Evolutionary conservation across 2,888 invertebrate species (phyloP).

Genomic region (Meiosimyza platycephala): DNA sequence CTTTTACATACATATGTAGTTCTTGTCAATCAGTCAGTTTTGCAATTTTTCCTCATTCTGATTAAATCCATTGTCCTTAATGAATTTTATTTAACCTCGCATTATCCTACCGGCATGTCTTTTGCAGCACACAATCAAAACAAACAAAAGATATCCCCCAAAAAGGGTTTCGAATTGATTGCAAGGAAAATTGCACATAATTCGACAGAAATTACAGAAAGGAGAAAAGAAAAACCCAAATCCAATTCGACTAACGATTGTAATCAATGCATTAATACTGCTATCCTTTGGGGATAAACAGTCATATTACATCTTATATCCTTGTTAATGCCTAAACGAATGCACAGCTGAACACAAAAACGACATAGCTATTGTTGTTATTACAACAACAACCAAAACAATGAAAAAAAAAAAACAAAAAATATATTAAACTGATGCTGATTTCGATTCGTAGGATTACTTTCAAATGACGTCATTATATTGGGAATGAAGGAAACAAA

Average conservation of each 20-base stretch:
- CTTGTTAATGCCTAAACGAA: neutral
- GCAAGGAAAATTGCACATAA: slow-evolving; percentile 1
- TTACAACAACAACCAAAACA: neutral
- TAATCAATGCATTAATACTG: slow-evolving; percentile 20
- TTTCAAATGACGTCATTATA: too few species aligned
- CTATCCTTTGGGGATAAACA: slow-evolving; percentile 8
- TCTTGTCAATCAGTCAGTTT: neutral
- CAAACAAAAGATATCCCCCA: neutral
- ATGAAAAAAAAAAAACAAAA: neutral
- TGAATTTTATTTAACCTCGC: slow-evolving; percentile 1
- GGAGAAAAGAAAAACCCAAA: too few species aligned
- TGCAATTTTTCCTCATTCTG: too few species aligned
- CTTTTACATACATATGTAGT: too few species aligned
- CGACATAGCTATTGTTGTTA: neutral
- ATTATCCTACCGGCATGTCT: neutral
- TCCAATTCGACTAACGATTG: slow-evolving; percentile 16
- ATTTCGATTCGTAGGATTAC: neutral
- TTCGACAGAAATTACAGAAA: slow-evolving; percentile 1
- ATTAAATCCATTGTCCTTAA: neutral
- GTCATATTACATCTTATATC: slow-evolving; percentile 5
- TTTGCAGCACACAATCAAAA: slow-evolving; percentile 3
- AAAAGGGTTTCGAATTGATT: slow-evolving; percentile 16
- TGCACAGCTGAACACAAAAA: neutral
- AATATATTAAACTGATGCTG: neutral
- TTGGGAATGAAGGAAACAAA: too few species aligned